A percentile compares a stretch with the other conserved stretches of the same genome.
Evolutionary conservation across 2,797 vertebrate genomes (phyloP).

Genomic region (Fistularia commersonii): DNA sequence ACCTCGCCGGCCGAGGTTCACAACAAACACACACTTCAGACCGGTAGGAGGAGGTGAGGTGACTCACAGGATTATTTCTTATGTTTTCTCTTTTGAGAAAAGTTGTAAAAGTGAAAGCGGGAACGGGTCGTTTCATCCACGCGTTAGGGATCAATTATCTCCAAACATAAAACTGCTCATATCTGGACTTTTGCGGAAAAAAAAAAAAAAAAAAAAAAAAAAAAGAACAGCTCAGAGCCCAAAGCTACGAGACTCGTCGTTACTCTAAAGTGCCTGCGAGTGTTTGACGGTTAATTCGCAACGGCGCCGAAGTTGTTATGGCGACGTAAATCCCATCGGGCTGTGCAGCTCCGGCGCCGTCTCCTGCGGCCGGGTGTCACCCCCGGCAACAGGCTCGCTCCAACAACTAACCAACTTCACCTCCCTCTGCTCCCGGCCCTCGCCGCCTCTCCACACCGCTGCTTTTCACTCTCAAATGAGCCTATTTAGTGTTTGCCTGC

Average conservation of each 20-base stretch:
- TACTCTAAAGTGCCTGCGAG: slow-evolving; percentile 1
- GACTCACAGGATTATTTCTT: too few relatives aligned
- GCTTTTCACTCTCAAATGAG: slow-evolving; percentile 66
- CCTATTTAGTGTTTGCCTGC: slow-evolving; percentile 24
- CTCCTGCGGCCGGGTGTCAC: slow-evolving; percentile 66
- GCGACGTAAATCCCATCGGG: slow-evolving; percentile 73
- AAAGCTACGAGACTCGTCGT: neutral
- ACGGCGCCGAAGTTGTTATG: slow-evolving; percentile 74
- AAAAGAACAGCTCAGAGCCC: slow-evolving; percentile 5
- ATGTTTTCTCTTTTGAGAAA: too few relatives aligned
- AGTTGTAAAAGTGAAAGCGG: too few relatives aligned
- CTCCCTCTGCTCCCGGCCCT: slow-evolving; percentile 54
- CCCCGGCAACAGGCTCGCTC: slow-evolving; percentile 66
- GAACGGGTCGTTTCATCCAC: too few relatives aligned
- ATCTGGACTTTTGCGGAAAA: too few relatives aligned
- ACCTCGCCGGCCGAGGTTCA: too few relatives aligned
- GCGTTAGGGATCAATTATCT: too few relatives aligned
- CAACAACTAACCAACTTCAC: slow-evolving; percentile 62
- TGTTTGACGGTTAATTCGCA: slow-evolving; percentile 54
- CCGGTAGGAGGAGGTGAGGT: too few relatives aligned
- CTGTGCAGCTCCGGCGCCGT: slow-evolving; percentile 53
- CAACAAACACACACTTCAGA: too few relatives aligned
- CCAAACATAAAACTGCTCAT: too few relatives aligned
- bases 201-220: too few relatives aligned
- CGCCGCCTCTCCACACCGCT: slow-evolving; percentile 51